Base-by-base conservation (phyloP, 2,113 vertebrate species). In the Cryptotis parvus region DNA sequence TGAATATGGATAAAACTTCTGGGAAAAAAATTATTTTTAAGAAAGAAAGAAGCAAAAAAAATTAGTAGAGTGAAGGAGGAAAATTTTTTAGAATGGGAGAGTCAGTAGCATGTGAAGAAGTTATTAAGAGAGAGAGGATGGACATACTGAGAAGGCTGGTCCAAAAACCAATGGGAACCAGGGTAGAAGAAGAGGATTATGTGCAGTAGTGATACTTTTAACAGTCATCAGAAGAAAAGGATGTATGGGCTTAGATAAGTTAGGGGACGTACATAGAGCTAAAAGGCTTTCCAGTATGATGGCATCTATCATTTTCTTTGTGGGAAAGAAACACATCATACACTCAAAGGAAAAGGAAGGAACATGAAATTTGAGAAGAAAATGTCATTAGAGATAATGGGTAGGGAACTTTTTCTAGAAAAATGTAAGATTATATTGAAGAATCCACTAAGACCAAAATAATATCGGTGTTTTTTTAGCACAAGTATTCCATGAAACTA, bases 401-500 rank as follows among this genome's bases (percentile, higher is more conserved):
- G 35, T 29, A 84, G 26, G 69, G 27, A 84, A 33, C n/a, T 80
- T 75, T 49, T 78, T 79, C 20, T 58, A 65, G 41, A 15, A 16
- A 66, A 81, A 89, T 26, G 6, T 29, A 68, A 86, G 37, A 77
- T 8, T 14, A 55, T 52, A 65, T 41, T 78, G 72, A 90, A 5
- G 66, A 76, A 49, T 15, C 33, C 61, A 26, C 3, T 63, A 12
- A 49, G 1, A 74, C 69, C 52, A n/a, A 74, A 90, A 87, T 52
- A 1, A 82, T 90, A 73, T 83, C 37, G 72, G 14, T 3, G 77
- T 66, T 66, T 88, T 84, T 87, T 18, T 89, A 49, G 24, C 52
- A 79, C 76, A 74, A 90, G 37, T 55, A 90, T 41, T 2, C 39
- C 70, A 73, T 72, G 63, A 35, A 72, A 83, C 85, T 68, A 85